Evolutionary conservation across 2,797 vertebrate species (phyloP), one percentile per base, ranked within the genome.

Genomic region (Anabas testudineus): DNA sequence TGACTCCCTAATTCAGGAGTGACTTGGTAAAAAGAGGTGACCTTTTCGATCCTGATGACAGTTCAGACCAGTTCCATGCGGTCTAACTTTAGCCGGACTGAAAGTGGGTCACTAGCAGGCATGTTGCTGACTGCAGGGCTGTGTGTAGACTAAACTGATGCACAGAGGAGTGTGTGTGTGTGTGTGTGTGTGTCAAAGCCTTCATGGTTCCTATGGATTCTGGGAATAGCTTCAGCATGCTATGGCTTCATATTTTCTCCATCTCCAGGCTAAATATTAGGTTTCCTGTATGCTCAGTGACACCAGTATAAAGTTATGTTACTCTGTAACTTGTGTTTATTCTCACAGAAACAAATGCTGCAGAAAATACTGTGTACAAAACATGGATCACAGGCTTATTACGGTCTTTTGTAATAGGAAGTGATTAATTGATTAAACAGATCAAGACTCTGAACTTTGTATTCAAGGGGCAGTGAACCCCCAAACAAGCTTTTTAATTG

Each of bases 21-120:
- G 28, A 51, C 21, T 53, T 10, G 0, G 47, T 61, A 26, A 45
- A 36, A 61, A 54, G 34, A 45, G 3, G 34, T 84, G 74, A 81
- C 84, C 73, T 90, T 83, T 84, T 19, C 39, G 46, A 61, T 66
- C 19, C 12, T 22, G 2, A 46, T 28, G 30, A 48, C 52, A 56
- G 67, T 67, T 67, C 63, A 61, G 60, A 76, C 41, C 46, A 51
- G 71, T 47, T 76, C n/a, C 39, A 68, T 70, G 34, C 7, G 10
- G 64, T 83, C 82, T 91, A 88, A 82, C 53, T 90, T 88, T 85
- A 91, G 84, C 83, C 0, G 19, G 7, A 24, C 46, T 68, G 15
- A 82, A 85, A 73, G 69, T 82, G 78, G 86, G 84, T 81, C 88
- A 87, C 46, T 57, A n/a, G 67, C 55, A 51, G 67, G 32, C 36